Conservation (phyloP, 2,797 vertebrate species). For the Bryconaethiops microstoma region DNA sequence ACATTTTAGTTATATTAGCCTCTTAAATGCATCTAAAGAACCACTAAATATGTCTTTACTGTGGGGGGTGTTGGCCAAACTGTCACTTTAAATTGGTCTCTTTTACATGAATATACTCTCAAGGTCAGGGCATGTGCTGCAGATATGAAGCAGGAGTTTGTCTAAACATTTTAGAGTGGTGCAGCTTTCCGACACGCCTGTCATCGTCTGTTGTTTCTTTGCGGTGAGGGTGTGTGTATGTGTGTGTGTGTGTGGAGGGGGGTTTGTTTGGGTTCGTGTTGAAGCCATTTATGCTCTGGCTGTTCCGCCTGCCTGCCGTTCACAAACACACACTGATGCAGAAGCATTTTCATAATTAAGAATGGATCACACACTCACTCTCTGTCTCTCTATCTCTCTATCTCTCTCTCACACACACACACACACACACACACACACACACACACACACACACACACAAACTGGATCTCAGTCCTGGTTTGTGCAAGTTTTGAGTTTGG, state of each 20-base stretch:
- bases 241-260: background rate
- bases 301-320: slow-evolving; percentile 1
- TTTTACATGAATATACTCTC: background rate
- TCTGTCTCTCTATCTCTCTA: too few species aligned
- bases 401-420: too few species aligned
- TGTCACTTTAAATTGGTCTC: background rate
- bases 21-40: background rate
- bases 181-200: background rate
- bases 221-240: background rate
- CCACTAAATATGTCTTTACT: background rate
- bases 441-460: background rate
- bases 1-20: background rate
- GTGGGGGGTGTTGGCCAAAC: background rate
- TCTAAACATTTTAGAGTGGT: background rate
- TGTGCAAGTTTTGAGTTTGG: too few species aligned
- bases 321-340: background rate
- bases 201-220: slow-evolving; percentile 4
- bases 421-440: background rate
- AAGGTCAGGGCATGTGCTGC: background rate
- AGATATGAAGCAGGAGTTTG: background rate
- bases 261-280: background rate
- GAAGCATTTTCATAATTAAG: slow-evolving; percentile 4
- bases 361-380: too few species aligned
- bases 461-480: background rate
- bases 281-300: background rate